Conservation (phyloP, 2,888 invertebrate genomes). For the Plebejus melissa region DNA sequence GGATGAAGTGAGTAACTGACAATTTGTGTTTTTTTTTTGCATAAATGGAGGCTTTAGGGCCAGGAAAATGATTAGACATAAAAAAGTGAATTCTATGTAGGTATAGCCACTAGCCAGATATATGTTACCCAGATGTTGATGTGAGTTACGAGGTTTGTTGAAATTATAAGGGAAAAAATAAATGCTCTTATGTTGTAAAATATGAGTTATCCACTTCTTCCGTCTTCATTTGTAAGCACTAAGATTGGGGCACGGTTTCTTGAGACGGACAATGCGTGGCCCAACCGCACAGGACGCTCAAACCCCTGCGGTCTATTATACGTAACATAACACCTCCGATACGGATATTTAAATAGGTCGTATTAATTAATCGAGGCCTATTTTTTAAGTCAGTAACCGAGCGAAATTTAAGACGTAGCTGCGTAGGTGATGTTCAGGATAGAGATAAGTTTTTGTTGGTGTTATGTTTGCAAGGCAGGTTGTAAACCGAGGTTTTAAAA, state of each 20-base stretch:
- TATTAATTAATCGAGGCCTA: background rate
- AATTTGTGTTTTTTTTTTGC: too few relatives aligned
- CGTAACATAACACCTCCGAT: constrained; percentile 13
- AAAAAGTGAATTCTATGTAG: too few relatives aligned
- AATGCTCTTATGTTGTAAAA: too few relatives aligned
- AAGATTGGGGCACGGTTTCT: constrained; percentile 24
- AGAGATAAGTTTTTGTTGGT: background rate
- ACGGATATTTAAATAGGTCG: constrained; percentile 4
- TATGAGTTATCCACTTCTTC: too few relatives aligned
- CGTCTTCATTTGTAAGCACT: background rate
- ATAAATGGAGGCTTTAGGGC: too few relatives aligned
- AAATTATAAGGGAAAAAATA: too few relatives aligned
- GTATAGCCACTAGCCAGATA: too few relatives aligned
- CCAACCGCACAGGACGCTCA: constrained; percentile 23
- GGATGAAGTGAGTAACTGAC: too few relatives aligned
- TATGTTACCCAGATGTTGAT: too few relatives aligned
- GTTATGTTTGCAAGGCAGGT: background rate
- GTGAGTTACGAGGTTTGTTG: too few relatives aligned
- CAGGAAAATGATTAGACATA: too few relatives aligned
- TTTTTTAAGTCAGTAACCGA: background rate
- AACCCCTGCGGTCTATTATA: constrained; percentile 5
- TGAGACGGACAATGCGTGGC: constrained; percentile 13
- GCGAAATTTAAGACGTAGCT: background rate
- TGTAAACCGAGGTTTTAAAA: background rate
- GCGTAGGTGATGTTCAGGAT: background rate